Evolutionary conservation across 2,113 vertebrate species (phyloP), one percentile per base, ranked within the genome.

Genomic region (Chaetodon auriga): DNA sequence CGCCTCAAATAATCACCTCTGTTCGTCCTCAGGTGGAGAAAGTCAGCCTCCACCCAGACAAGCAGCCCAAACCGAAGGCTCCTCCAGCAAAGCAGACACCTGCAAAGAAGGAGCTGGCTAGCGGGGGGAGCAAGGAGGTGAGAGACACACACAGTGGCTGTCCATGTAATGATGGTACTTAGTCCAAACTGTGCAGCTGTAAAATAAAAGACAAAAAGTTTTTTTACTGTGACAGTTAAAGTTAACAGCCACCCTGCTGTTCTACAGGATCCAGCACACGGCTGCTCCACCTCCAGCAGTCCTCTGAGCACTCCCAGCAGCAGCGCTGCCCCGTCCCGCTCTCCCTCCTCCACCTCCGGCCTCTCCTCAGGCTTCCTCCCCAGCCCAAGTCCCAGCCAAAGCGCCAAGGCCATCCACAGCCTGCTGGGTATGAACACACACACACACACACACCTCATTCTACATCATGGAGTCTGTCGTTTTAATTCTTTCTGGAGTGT

Each of bases 311-410:
- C 96, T 0, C 96, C 96, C 73, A 96, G 93, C 89, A 96, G 95
- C 53, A 96, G 96, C 0, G 94, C 96, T 57, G 97, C 94, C 7
- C 45, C 94, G 0, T 92, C 95, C 69, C 95, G 95, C 72, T 97
- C 97, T 0, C 96, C 96, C 41, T 98, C 97, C 0, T 96, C 96
- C 92, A 96, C 96, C 90, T 98, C 96, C 0, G 96, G 96, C 41
- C 96, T 95, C 80, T 96, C 97, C 72, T 97, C 96, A 0, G 96
- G 96, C 75, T 97, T 98, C 0, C 89, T 93, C 75, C 96, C 96
- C 84, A 98, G 97, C 85, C 97, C 97, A 75, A 97, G 97, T 93
- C 93, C 97, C 85, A 98, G 96, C 84, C 97, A 98, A 94, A 96
- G 95, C 41, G 94, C 95, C 0, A 95, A 96, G 51, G 95, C 97